Conservation (phyloP, 2,888 invertebrate species). For the Iphiclides podalirius region DNA sequence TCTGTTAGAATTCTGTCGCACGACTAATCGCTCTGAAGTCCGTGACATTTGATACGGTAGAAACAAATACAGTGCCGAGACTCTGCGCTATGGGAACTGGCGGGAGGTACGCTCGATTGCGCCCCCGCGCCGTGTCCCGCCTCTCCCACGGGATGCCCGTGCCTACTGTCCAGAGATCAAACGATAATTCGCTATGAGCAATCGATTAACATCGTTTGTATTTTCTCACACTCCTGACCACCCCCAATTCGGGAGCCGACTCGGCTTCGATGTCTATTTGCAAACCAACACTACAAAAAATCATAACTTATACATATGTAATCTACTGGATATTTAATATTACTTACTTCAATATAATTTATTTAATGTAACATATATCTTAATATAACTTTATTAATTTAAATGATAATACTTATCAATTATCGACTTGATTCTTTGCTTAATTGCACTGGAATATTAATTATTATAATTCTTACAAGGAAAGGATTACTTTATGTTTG, state of each 20-base stretch:
- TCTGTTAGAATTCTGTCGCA: conserved; percentile 25
- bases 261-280: no score
- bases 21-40: conserved; percentile 38
- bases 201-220: conserved; percentile 45
- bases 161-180: conserved; percentile 36
- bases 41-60: conserved; percentile 61
- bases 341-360: no score
- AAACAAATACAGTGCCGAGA: conserved; percentile 40
- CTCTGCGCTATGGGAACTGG: conserved; percentile 52
- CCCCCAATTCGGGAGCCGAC: not conserved
- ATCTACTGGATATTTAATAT: no score
- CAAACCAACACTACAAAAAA: no score
- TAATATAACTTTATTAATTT: no score
- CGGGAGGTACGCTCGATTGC: conserved; percentile 45
- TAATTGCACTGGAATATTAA: no score
- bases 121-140: conserved; percentile 45
- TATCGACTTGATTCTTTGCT: no score
- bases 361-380: no score
- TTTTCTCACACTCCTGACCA: conserved; percentile 16
- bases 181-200: conserved; percentile 40
- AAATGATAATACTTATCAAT: no score
- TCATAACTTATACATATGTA: no score
- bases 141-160: conserved; percentile 46
- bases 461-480: no score
- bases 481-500: no score